Conservation (phyloP, 2,888 invertebrate genomes). For the Dynastes maya region DNA sequence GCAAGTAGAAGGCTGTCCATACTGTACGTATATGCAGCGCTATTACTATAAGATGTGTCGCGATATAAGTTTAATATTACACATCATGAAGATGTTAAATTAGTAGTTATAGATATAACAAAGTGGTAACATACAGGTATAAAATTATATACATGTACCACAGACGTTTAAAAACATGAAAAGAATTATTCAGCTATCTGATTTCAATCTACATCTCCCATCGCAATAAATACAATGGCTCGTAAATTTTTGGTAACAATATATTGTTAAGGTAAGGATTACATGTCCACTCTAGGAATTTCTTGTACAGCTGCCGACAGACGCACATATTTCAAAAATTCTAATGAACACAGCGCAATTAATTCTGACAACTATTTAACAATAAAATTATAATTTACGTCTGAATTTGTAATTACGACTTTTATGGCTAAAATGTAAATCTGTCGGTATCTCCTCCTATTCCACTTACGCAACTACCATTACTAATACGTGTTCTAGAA, state of each 20-base stretch:
- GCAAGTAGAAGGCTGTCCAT: too few relatives aligned
- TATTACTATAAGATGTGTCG: too few relatives aligned
- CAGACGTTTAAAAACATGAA: constrained; percentile 4
- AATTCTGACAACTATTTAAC: constrained; percentile 33
- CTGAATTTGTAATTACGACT: constrained; percentile 38
- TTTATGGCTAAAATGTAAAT: constrained; percentile 34
- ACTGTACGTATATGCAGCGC: too few relatives aligned
- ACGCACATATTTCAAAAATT: constrained; percentile 26
- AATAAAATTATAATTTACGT: constrained; percentile 41
- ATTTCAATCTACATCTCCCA: neutral
- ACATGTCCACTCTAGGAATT: neutral
- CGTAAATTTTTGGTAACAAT: constrained; percentile 27
- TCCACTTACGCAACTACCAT: constrained; percentile 28
- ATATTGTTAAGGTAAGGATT: neutral
- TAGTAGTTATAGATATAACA: neutral
- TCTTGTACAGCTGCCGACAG: neutral
- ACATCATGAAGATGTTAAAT: too few relatives aligned
- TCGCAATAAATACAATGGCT: constrained; percentile 10
- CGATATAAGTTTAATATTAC: too few relatives aligned
- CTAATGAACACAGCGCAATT: constrained; percentile 29
- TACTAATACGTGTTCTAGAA: constrained; percentile 37
- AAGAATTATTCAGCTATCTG: constrained; percentile 6
- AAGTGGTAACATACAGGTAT: neutral
- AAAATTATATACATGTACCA: neutral
- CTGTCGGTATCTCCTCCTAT: constrained; percentile 15